Evolutionary conservation across 2,888 invertebrate species (phyloP), one percentile per base, ranked within the genome.

Genomic region (Diloba caeruleocephala): DNA sequence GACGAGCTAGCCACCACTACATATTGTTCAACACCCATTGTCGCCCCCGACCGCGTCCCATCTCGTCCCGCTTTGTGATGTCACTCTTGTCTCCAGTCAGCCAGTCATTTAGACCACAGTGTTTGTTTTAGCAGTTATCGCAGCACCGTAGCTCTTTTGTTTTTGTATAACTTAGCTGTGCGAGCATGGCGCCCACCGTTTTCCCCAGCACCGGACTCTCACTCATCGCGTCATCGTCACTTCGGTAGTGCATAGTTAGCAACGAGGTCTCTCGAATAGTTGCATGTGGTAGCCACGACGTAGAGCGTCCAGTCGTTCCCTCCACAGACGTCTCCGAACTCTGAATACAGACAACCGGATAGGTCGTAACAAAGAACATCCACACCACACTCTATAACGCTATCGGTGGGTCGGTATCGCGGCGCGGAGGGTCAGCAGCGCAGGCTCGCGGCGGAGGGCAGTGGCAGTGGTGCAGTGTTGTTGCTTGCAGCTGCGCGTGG

Each of bases 401-500:
- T 71, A 74, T 74, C 79, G 80, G 81, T 72, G 74, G 73, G 69
- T 64, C 69, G 65, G 63, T 62, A 62, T 39, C 31, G 53, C 33
- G 17, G 34, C 25, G 49, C 13, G 55, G 37, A 54, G 51, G 28
- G 46, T 36, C 56, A 37, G 54, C 13, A 39, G 61, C 58, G 68
- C 46, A 59, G 71, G 49, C 39, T 34, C 36, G 33, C 31, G 38
- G 56, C 37, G 53, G 60, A 38, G 6, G 31, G 62, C 52, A 43
- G 66, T 58, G 39, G 61, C 46, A 68, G 48, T 61, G 55, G 59
- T 31, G 41, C 61, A 69, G 58, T 68, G 70, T 60, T 72, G 68
- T 84, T 95, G 21, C 96, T 98, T 97, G 95, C 98, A 99, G 99
- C 97, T 99, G 95, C 98, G 99, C 95, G 99, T 99, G 95, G 99